Conservation (phyloP, 1,140 invertebrate genomes). For the Diabrotica undecimpunctata region DNA sequence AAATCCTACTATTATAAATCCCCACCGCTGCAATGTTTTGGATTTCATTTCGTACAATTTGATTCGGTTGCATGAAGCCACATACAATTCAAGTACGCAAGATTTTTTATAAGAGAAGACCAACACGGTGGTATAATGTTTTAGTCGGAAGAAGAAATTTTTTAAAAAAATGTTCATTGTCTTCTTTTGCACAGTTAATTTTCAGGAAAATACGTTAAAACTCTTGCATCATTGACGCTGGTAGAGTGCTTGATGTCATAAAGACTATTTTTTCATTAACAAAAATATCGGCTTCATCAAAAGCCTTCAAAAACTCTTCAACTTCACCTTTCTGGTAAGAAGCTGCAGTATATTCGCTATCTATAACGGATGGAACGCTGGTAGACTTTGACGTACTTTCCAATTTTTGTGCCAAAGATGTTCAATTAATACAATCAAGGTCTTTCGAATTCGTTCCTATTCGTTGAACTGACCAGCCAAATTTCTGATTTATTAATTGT, state of each 20-base stretch:
- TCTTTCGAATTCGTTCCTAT: neutral
- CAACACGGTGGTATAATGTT: neutral
- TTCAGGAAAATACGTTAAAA: neutral
- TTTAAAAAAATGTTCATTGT: neutral
- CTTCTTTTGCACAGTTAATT: neutral
- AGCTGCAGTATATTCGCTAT: too few species aligned
- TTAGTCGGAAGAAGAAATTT: neutral
- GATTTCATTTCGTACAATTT: neutral
- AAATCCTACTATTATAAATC: too few species aligned
- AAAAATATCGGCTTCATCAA: neutral
- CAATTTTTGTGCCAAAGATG: neutral
- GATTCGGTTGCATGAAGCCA: neutral
- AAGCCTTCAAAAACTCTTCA: too few species aligned
- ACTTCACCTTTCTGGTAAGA: too few species aligned
- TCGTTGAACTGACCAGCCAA: too few species aligned
- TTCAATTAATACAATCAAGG: neutral
- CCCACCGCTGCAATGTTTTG: too few species aligned
- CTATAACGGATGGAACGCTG: neutral
- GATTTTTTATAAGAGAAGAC: neutral
- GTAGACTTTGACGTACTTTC: neutral
- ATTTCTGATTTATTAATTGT: too few species aligned
- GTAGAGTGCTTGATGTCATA: neutral
- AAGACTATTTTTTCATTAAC: neutral
- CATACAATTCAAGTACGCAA: neutral
- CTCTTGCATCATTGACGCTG: neutral